Conservation (phyloP, 2,888 invertebrate genomes). For the Boloria euphrosyne region DNA sequence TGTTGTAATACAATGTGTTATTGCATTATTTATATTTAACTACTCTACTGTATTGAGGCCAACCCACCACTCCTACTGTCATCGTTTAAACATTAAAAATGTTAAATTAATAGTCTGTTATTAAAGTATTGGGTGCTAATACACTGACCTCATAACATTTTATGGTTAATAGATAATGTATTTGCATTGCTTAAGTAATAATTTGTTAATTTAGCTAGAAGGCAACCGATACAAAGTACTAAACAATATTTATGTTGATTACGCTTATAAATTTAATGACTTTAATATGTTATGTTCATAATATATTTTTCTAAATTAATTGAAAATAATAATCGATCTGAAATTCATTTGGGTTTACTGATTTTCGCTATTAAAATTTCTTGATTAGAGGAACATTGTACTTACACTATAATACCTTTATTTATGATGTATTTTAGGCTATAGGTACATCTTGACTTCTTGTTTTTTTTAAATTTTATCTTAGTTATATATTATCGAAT, state of each 20-base stretch:
- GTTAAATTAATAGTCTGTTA: conserved; percentile 30
- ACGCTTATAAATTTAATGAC: too few species aligned
- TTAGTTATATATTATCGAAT: neutral
- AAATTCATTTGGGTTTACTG: too few species aligned
- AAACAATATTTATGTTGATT: neutral
- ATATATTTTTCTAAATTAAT: too few species aligned
- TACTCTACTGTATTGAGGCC: conserved; percentile 30
- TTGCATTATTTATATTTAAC: conserved; percentile 11
- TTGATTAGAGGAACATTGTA: too few species aligned
- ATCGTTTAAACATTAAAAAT: conserved; percentile 29
- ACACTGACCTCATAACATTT: conserved; percentile 35
- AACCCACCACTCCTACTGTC: conserved; percentile 34
- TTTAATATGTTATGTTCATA: too few species aligned
- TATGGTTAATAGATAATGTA: conserved; percentile 14
- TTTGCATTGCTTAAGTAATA: conserved; percentile 12
- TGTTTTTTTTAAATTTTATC: too few species aligned
- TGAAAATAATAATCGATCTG: too few species aligned
- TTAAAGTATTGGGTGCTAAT: conserved; percentile 35
- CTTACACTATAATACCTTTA: too few species aligned
- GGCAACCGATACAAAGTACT: neutral
- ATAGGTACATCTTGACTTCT: too few species aligned
- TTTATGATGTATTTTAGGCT: too few species aligned
- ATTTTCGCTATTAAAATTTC: too few species aligned
- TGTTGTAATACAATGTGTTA: conserved; percentile 15
- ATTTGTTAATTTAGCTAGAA: conserved; percentile 6